These are phyloP conservation scores for Phaetusa simplex DNA, from an alignment of 2,113 vertebrate genomes.

Conservation along the genomic window DNA sequence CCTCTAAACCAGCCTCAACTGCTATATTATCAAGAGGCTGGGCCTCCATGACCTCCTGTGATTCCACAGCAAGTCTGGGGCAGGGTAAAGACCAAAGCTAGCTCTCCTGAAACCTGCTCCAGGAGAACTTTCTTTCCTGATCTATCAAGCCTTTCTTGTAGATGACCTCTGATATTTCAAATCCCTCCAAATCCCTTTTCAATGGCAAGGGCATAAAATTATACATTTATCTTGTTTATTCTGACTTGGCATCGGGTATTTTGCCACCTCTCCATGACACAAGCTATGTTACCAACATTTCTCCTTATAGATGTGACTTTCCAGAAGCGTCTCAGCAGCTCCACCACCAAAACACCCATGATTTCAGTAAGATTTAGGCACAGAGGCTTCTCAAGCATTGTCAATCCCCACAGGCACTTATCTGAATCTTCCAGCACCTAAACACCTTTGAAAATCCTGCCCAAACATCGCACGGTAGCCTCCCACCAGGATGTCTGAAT, in stretches of 20 bases:
- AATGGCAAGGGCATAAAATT: neutral
- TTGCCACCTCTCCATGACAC: neutral
- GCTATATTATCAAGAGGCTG: neutral
- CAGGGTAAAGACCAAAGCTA: neutral
- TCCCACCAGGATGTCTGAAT: conserved; percentile 19
- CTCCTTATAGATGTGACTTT: neutral
- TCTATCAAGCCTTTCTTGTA: neutral
- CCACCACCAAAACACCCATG: neutral
- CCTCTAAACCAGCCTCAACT: neutral
- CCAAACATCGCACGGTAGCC: neutral
- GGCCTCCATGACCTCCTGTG: neutral
- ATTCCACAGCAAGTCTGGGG: neutral
- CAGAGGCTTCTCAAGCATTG: neutral
- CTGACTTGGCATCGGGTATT: neutral
- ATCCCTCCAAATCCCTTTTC: neutral
- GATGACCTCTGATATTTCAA: neutral
- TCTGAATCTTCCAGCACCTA: neutral
- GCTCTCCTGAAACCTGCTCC: neutral
- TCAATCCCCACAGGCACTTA: neutral
- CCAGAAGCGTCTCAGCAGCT: neutral
- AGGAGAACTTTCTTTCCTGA: neutral
- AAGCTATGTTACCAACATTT: neutral
- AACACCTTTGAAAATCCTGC: neutral
- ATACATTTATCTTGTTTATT: neutral
- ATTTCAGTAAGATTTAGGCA: neutral